A percentile compares a stretch with the other conserved stretches of the same genome.
phyloP scores from a whole-genome alignment of 30 jellyfish, hydroid and myxozoan genomes.

The Pseudorhiza aurosa region DNA sequence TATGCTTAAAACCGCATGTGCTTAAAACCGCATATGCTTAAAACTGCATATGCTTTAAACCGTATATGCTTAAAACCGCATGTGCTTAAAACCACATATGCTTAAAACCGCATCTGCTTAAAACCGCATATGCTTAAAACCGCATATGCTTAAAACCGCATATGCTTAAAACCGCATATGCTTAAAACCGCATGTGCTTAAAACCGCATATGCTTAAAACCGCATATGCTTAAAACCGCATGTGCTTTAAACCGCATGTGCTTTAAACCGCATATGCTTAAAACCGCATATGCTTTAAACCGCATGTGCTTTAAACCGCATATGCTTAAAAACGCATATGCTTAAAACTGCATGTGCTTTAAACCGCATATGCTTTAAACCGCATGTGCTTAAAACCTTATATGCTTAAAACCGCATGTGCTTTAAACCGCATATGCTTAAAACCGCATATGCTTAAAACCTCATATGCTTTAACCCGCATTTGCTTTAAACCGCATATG shows the following conservation, averaged over 20 bases:
- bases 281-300: neutral
- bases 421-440: neutral
- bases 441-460: neutral
- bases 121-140: neutral
- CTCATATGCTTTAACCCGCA: too few relatives aligned
- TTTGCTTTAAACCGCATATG: neutral
- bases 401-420: neutral
- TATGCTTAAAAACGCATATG: neutral
- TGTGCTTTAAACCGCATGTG: neutral
- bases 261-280: neutral
- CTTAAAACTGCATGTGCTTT: too few relatives aligned
- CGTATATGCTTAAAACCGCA: neutral
- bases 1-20: neutral
- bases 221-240: neutral
- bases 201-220: too few relatives aligned
- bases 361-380: neutral
- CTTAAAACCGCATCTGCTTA: too few relatives aligned
- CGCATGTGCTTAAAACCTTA: neutral
- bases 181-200: too few relatives aligned
- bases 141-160: neutral
- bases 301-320: neutral
- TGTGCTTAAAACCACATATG: too few relatives aligned
- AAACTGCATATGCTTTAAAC: neutral
- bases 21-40: neutral
- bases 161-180: neutral